Evolutionary conservation across 2,888 invertebrate species (phyloP), one percentile per base, ranked within the genome.

Genomic region (Anticlea derivata): DNA sequence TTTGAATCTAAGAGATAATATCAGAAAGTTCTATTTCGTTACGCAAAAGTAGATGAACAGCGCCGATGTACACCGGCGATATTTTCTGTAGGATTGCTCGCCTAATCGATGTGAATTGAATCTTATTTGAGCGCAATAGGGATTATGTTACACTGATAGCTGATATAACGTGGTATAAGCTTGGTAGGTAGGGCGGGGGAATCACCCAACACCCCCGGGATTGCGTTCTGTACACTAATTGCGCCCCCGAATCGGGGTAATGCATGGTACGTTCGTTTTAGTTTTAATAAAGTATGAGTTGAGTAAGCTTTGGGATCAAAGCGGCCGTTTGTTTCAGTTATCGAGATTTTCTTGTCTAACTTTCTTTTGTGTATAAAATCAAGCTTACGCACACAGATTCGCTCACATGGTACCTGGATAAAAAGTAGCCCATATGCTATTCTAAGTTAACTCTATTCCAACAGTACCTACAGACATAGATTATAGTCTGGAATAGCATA

Each of bases 231-330:
- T 68, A 73, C 81, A 81, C 89, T 89, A 89, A 90, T 89, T 89
- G 88, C 86, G 67, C 74, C 75, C 73, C 80, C 75, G 83, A 88
- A 87, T 86, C 86, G 85, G 89, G 86, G 86, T 87, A 89, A 88
- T 85, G 86, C 84, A 85, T 74, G 80, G 67, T 78, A 78, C 80
- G 77, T 70, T 66, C 71, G 77, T 75, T 75, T 71, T 72, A 70
- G 78, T 82, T 87, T 87, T 86, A 86, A 87, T 87, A 88, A 84
- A 86, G 80, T 71, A 86, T 84, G 83, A 84, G 62, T 58, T 50
- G 35, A 30, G 45, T 40, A 46, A 56, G 56, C 53, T 30, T 24
- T 20, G 44, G 80, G 83, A 84, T 86, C 80, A 82, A 77, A 80
- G 81, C 70, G 53, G 74, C 80, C 80, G 86, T 89, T 89, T 81